Percentiles rank a stretch among this genome's conserved stretches.
Conservation (phyloP, 2,797 vertebrate genomes). For the Pseudochaenichthys georgianus region DNA sequence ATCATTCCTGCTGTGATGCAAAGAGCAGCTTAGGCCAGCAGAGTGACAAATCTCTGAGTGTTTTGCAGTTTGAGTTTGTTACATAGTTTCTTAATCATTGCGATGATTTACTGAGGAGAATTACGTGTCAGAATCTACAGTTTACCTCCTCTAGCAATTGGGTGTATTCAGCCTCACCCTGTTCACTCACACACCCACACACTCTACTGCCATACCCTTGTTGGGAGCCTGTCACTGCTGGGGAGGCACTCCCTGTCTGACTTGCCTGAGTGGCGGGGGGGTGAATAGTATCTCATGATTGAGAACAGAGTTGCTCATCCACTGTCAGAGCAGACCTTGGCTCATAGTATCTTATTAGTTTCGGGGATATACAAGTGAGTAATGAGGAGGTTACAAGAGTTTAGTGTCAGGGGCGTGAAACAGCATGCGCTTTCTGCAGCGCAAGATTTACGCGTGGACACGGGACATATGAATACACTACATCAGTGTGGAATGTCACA, state of each 20-base stretch:
- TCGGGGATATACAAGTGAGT: conserved; percentile 30
- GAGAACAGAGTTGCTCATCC: conserved; percentile 37
- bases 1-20: conserved; percentile 65
- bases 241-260: conserved; percentile 69
- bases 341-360: conserved; percentile 31
- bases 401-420: neutral
- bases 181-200: conserved; percentile 26
- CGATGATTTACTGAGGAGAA: neutral
- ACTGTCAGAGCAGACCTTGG: conserved; percentile 34
- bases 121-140: conserved; percentile 13
- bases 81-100: conserved; percentile 24
- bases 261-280: conserved; percentile 35
- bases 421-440: conserved; percentile 1
- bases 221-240: conserved; percentile 51
- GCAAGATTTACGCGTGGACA: conserved; percentile 8
- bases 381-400: neutral
- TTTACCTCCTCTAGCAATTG: conserved; percentile 31
- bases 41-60: conserved; percentile 46
- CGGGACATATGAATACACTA: conserved; percentile 53
- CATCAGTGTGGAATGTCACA: conserved; percentile 82
- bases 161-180: conserved; percentile 56
- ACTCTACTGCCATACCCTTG: conserved; percentile 61
- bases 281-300: conserved; percentile 7
- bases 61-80: conserved; percentile 29
- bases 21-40: conserved; percentile 50